Evolutionary conservation across 2,797 vertebrate genomes (phyloP).

Genomic region (Tenualosa thibaudeaui): DNA sequence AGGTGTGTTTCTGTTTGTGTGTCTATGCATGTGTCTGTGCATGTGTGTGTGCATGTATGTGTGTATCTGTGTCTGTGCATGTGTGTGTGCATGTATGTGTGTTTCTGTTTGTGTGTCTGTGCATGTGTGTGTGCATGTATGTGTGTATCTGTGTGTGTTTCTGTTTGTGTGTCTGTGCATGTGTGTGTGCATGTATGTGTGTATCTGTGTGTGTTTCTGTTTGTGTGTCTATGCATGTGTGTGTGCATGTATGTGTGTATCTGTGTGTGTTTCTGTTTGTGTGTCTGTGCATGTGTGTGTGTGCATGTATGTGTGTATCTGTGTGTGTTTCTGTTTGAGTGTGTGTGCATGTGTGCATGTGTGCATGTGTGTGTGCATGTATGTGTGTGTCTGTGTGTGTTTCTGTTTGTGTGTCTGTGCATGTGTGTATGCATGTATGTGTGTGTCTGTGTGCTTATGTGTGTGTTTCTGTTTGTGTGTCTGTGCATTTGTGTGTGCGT

Average conservation of each 20-base stretch:
- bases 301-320: neutral
- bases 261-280: neutral
- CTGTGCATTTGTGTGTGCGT: neutral
- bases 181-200: neutral
- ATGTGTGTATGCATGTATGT: neutral
- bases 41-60: neutral
- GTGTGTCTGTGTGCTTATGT: too few species aligned
- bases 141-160: neutral
- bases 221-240: too few species aligned
- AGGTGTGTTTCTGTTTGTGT: neutral
- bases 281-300: neutral
- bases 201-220: neutral
- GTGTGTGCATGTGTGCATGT: neutral
- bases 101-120: neutral
- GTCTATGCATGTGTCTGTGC: too few species aligned
- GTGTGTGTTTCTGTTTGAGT: neutral
- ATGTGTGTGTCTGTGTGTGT: neutral
- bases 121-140: neutral
- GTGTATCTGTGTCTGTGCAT: neutral
- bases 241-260: neutral
- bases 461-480: neutral
- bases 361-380: neutral
- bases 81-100: neutral
- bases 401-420: too few species aligned
- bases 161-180: neutral